Percentiles rank a stretch among this genome's conserved stretches.
phyloP scores from a whole-genome alignment of 2,113 vertebrate species.

The Alethe castanea region DNA sequence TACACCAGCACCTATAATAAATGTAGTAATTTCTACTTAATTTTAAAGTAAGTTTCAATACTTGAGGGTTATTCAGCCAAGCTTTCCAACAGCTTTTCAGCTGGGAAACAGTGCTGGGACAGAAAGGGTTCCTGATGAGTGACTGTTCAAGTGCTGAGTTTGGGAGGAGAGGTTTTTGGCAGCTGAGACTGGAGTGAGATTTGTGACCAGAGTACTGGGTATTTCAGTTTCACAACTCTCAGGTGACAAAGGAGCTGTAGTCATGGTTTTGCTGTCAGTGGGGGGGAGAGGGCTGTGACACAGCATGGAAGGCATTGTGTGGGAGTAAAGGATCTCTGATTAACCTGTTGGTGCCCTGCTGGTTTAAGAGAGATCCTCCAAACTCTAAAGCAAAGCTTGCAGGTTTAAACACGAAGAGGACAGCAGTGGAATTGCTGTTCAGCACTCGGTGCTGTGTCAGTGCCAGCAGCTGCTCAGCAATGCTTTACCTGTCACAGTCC shows the following conservation, averaged over 20 bases:
- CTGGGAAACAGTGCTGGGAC: background rate
- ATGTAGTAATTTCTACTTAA: background rate
- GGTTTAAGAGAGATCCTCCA: background rate
- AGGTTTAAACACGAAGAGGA: background rate
- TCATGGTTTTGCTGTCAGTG: background rate
- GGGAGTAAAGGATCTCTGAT: background rate
- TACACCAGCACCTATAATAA: background rate
- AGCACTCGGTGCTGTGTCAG: background rate
- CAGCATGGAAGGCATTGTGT: background rate
- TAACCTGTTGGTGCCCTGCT: background rate
- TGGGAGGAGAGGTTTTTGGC: background rate
- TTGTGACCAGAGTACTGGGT: background rate
- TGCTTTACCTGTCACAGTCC: constrained; percentile 85
- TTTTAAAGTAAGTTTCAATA: background rate
- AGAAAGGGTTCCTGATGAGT: background rate
- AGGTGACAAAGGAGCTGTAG: background rate
- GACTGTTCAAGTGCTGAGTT: background rate
- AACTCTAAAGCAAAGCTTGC: background rate
- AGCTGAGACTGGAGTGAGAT: background rate
- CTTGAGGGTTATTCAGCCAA: background rate
- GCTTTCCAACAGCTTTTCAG: background rate
- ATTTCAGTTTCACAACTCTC: background rate
- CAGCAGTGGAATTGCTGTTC: background rate
- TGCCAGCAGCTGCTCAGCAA: background rate
- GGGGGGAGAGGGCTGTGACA: background rate